Base-by-base conservation (phyloP, 2,797 vertebrate species). In the Brotula barbata region DNA sequence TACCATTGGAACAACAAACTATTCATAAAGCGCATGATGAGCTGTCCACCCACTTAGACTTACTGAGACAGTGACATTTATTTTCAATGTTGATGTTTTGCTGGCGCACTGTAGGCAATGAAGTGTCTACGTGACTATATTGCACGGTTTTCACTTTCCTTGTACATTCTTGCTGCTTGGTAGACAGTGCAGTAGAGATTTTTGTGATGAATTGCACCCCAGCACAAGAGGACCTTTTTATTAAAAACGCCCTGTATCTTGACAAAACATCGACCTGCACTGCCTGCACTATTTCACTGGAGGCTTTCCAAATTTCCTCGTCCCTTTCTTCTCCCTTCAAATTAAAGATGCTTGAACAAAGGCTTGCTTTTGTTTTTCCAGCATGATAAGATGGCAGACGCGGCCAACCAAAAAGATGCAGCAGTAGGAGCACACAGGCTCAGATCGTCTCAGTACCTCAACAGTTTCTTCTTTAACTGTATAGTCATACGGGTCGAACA, bases 341-440 rank as follows among this genome's bases (percentile, higher is more conserved):
- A 81, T 85, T 66, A 84, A 84, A 85, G 62, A 46, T 37, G 62
- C 57, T 54, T 58, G 78, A 83, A 84, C 78, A 89, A 87, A 86
- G 80, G 64, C 66, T 57, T 53, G 53, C 72, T 75, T 86, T 76
- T 83, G 83, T 84, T 68, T 85, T 59, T 48, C 40, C 4, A 1
- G 42, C 50, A 78, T 78, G 82, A 82, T 78, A 82, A 71, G 64
- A 73, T 78, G 81, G 75, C 85, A 83, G 82, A 74, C 75, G 19
- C 68, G 74, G 68, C 71, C 54, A 68, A 65, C 74, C 36, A 50
- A 64, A 72, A 60, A 84, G 60, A 25, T 69, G 48, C 61, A 61
- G 58, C 58, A 58, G 62, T 55, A 66, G 66, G 44, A 70, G 51
- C 67, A 78, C 75, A 78, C 74, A 75, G 46, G 39, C 60, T 73